Evolutionary conservation across 2,797 vertebrate genomes (phyloP).

Genomic region (Halcyon smyrnensis): DNA sequence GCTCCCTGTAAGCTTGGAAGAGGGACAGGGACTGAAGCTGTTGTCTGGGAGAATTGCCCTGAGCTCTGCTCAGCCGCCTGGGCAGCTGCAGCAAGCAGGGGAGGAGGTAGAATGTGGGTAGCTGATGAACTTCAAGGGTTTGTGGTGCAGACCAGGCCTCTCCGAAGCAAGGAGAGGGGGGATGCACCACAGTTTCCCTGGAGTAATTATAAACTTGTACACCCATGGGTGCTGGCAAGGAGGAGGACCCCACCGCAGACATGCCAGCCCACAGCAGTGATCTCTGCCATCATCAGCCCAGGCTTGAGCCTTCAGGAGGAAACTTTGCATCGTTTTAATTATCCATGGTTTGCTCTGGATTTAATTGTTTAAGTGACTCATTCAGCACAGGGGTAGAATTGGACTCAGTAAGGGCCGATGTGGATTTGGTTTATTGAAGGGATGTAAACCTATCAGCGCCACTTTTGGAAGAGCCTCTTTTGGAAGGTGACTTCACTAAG

Average conservation of each 20-base stretch:
- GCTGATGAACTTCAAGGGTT: background rate
- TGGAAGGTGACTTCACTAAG: background rate
- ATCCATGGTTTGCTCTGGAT: background rate
- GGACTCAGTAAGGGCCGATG: background rate
- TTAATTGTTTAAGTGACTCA: background rate
- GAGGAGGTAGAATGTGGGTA: background rate
- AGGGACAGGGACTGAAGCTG: background rate
- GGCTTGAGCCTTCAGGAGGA: background rate
- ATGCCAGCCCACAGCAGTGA: background rate
- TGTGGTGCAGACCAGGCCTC: background rate
- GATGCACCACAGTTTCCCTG: background rate
- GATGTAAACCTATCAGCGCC: background rate
- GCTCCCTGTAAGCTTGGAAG: background rate
- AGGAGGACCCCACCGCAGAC: background rate
- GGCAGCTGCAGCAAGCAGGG: background rate
- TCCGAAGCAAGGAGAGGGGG: background rate
- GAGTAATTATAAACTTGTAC: accelerated
- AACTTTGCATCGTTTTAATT: background rate
- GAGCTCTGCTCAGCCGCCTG: background rate
- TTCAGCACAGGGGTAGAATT: background rate
- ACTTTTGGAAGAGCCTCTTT: background rate
- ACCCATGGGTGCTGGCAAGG: accelerated
- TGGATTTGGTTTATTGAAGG: background rate
- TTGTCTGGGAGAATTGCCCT: background rate
- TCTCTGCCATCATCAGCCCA: background rate